These are phyloP conservation scores for Spinus pinus DNA, from an alignment of 2,797 vertebrate species.

Conservation along the genomic window DNA sequence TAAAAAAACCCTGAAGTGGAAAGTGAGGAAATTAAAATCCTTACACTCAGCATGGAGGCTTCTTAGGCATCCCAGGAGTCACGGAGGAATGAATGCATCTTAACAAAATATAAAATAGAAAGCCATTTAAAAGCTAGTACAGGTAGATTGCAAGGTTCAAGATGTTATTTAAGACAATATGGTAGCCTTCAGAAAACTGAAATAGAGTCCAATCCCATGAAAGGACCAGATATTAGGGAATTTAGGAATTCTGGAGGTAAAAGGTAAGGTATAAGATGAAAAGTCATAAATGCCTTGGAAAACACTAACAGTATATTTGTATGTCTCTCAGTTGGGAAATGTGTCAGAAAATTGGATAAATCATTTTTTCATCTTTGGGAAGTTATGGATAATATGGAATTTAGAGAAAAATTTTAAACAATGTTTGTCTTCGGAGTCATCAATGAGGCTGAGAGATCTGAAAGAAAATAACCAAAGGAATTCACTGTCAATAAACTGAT, in stretches of 20 bases:
- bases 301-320: neutral
- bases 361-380: neutral
- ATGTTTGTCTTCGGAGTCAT: neutral
- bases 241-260: neutral
- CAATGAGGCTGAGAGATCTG: neutral
- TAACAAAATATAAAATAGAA: constrained; percentile 50
- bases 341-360: neutral
- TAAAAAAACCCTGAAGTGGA: constrained; percentile 37
- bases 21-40: constrained; percentile 70
- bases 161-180: neutral
- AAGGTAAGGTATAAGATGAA: neutral
- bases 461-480: neutral
- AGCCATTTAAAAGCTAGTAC: constrained; percentile 14
- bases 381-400: neutral
- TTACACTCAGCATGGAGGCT: constrained; percentile 64
- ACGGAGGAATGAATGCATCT: constrained; percentile 57
- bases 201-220: neutral
- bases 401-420: neutral
- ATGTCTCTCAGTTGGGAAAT: neutral
- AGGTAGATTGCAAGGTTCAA: neutral
- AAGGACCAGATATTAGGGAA: neutral
- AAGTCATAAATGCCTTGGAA: neutral
- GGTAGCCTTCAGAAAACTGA: neutral
- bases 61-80: constrained; percentile 64
- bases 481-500: neutral